phyloP scores from a whole-genome alignment of 2,797 vertebrate species.

The Myotis planiceps region DNA sequence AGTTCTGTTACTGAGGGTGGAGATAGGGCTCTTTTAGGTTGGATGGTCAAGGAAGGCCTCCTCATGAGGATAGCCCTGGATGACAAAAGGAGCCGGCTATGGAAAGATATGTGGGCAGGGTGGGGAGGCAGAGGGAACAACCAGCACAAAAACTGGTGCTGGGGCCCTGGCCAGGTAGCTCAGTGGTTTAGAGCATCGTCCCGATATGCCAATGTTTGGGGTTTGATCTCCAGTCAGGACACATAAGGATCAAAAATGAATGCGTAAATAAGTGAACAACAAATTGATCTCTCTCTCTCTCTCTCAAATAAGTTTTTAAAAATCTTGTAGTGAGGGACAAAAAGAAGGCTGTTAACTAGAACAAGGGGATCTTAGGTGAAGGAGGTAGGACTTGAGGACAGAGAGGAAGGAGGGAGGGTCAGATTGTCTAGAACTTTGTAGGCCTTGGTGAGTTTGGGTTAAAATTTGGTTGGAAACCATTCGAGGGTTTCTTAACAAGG shows the following conservation, averaged over 20 bases:
- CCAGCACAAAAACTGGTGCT: neutral
- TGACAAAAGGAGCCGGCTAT: neutral
- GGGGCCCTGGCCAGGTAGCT: neutral
- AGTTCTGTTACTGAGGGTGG: neutral
- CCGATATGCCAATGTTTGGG: neutral
- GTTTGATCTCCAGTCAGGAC: neutral
- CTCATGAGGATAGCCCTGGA: neutral
- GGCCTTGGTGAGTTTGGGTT: neutral
- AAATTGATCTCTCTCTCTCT: neutral
- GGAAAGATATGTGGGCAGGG: neutral
- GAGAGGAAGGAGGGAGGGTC: neutral
- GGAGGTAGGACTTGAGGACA: neutral
- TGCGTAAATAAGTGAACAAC: neutral
- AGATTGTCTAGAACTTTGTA: neutral
- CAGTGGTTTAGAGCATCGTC: neutral
- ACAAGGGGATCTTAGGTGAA: neutral
- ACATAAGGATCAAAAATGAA: neutral
- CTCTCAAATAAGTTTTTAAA: neutral
- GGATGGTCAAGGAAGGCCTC: neutral
- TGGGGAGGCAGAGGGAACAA: neutral
- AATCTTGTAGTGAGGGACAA: neutral
- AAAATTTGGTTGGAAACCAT: neutral
- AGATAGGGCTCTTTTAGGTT: neutral
- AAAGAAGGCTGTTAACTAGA: neutral
- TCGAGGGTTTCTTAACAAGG: neutral